Evolutionary conservation across 2,797 vertebrate species (phyloP), one percentile per base, ranked within the genome.

Genomic region (Xenopus petersii): DNA sequence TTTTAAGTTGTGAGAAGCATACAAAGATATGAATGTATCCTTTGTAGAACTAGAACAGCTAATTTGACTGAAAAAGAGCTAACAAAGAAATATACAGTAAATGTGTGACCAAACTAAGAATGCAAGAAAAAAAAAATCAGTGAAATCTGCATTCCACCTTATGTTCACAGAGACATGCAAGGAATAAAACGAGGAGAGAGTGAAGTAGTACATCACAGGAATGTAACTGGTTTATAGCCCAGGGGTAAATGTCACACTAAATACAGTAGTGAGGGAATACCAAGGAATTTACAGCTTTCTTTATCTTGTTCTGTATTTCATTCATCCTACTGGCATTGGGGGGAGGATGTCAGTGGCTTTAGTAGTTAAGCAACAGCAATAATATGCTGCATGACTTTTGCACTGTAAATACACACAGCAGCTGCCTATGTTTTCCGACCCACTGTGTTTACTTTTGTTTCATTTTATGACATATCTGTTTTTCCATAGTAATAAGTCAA

Each of bases 341-440:
- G 15, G 8, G 17, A 46, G 13, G 21, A 60, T 10, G 7, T 13
- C 11, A 30, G 26, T 30, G 4, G 26, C 26, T 30, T 30, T 30
- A 10, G 62, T 17, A 16, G 36, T 46, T 15, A 64, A 36, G 36
- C 36, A 46, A n/a, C 62, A 64, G 9, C n/a, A 15, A 10, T 61
- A 54, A 67, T 62, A 42, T 36, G 49, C 1, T 62, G 13, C 49
- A 49, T 73, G 61, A 73, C 64, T 69, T 64, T 59, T 58, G 61
- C 26, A 64, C 61, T 24, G 24, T 69, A 64, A 64, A 73, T 73
- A 42, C 36, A 73, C 59, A 62, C 46, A 73, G 51, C 30, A 24
- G 51, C 60, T 48, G 15, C 17, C 42, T 60, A 47, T 69, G 16
- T 36, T 51, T 73, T 30, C 17, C 74, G 62, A 17, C 30, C n/a